phyloP scores from a whole-genome alignment of 2,113 vertebrate genomes.

The Zosterops borbonicus region DNA sequence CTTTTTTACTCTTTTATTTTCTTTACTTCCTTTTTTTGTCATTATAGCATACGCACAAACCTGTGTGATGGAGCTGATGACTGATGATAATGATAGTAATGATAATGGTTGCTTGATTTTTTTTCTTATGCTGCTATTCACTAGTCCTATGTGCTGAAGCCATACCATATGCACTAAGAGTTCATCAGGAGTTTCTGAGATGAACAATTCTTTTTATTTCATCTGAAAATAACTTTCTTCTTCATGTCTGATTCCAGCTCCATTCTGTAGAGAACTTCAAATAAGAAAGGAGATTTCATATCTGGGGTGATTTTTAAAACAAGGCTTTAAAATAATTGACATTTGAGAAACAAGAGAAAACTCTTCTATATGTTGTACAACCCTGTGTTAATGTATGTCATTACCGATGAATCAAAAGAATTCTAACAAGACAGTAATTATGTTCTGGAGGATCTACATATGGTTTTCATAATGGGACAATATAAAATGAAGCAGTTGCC shows the following conservation, averaged over 20 bases:
- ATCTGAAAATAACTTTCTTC: background rate
- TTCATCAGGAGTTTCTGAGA: conserved; percentile 30
- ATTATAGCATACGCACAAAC: background rate
- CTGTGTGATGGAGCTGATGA: conserved; percentile 41
- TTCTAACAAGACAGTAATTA: background rate
- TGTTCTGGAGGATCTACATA: background rate
- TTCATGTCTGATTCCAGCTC: background rate
- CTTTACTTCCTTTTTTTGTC: background rate
- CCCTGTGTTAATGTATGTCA: background rate
- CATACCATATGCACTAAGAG: background rate
- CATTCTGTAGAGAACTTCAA: background rate
- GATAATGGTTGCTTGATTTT: conserved; percentile 48
- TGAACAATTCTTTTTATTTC: background rate
- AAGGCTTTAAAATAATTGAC: background rate
- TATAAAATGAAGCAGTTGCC: background rate
- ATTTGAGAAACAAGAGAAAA: background rate
- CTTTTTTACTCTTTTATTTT: background rate
- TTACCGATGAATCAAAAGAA: background rate
- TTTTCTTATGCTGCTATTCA: conserved; percentile 30
- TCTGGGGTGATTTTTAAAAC: background rate
- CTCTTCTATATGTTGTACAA: background rate
- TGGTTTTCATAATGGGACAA: background rate
- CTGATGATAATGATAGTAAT: conserved; percentile 36
- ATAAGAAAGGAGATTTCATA: background rate
- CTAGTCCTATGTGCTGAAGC: background rate